These are phyloP conservation scores for Tamandua tetradactyla DNA, from an alignment of 2,797 vertebrate species.

Conservation along the genomic window DNA sequence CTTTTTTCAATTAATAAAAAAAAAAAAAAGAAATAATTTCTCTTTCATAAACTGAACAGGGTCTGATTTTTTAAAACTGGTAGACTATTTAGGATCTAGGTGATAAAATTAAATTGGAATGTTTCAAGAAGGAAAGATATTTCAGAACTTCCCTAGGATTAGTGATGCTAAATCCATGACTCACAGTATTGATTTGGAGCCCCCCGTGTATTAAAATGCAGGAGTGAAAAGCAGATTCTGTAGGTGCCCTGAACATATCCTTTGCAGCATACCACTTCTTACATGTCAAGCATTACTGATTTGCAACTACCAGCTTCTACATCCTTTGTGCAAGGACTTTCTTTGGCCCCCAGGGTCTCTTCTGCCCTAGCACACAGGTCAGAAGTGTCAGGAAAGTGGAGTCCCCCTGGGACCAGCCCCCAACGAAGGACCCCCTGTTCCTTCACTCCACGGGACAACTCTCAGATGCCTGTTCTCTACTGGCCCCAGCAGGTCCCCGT, in stretches of 20 bases:
- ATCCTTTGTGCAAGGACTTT: neutral
- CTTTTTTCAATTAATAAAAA: too few species aligned
- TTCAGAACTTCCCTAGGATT: neutral
- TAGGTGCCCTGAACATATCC: too few species aligned
- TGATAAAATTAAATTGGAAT: conserved; percentile 19
- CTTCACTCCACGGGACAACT: neutral
- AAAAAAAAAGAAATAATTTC: conserved; percentile 60
- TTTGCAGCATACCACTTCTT: neutral
- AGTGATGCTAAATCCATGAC: neutral
- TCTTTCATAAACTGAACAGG: conserved; percentile 41
- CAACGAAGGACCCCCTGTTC: neutral
- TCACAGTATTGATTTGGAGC: neutral
- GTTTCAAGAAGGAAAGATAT: conserved; percentile 27
- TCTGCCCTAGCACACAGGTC: neutral
- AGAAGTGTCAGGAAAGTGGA: neutral
- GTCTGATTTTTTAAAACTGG: neutral
- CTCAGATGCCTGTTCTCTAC: too few species aligned
- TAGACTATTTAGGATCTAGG: neutral
- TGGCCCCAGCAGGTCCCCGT: neutral
- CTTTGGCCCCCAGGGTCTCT: neutral
- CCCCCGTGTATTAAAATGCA: neutral
- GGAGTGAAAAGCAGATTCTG: neutral
- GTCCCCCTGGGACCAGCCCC: neutral
- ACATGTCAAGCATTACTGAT: neutral
- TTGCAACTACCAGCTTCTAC: neutral